Evolutionary conservation across 2,888 invertebrate genomes (phyloP), one percentile per base, ranked within the genome.

Genomic region (Lacanobia oleracea): DNA sequence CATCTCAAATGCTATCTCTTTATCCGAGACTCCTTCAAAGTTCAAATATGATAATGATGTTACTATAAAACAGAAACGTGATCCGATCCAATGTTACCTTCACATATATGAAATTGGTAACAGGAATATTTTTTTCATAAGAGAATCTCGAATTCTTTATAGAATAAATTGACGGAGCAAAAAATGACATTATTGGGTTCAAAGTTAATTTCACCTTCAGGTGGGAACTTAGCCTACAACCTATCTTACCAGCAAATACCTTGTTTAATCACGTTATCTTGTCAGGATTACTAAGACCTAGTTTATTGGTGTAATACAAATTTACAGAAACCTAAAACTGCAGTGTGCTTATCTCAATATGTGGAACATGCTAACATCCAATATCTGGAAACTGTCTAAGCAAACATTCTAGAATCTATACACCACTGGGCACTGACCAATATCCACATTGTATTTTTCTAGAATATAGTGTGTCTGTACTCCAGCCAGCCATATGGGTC

Each of bases 1-100:
- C 18, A 72, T 78, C 33, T n/a, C 33, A 27, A 64, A 64, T 50
- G 12, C n/a, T 50, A 16, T 45, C 33, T 62, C 51, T 43, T 57
- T 51, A 67, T 50, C 61, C 54, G 53, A 48, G 48, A 60, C 37
- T 65, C 50, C 56, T 62, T 56, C 62, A 69, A 77, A 59, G 59
- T 59, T 59, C n/a, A 14, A 62, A 62, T 43, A 60, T 72, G 53
- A 53, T 45, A 37, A 59, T 37, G 70, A 75, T 40, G n/a, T 62
- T 48, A 65, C 72, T 61, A 78, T 76, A 78, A 78, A 78, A 78
- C 56, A 72, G 79, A 57, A 53, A 73, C 79, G 79, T 76, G 75
- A 23, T 56, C 54, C 37, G 50, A 56, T 63, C 64, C 21, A 50
- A 64, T 54, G 72, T 72, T 63, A 78, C 50, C 59, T 72, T 76